Evolutionary conservation across 2,797 vertebrate species (phyloP).

Genomic region (Acanthornis magna): DNA sequence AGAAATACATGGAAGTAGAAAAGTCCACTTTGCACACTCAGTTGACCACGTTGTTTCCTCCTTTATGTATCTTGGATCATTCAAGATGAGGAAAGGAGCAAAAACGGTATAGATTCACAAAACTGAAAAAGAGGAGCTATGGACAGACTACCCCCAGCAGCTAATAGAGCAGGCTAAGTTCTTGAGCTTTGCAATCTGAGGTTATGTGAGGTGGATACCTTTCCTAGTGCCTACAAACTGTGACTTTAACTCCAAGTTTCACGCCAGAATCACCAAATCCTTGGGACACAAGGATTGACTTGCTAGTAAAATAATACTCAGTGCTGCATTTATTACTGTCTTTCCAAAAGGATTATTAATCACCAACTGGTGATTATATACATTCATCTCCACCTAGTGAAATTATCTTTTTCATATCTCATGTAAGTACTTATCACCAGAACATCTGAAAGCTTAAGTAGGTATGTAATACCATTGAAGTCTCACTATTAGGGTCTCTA

Average conservation of each 20-base stretch:
- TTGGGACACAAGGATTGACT: background rate
- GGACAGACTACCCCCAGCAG: background rate
- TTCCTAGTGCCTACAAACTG: background rate
- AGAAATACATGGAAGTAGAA: background rate
- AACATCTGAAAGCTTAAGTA: background rate
- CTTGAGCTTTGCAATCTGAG: background rate
- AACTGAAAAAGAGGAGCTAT: background rate
- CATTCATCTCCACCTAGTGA: background rate
- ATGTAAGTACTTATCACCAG: background rate
- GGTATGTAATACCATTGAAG: fast-evolving
- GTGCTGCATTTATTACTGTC: background rate
- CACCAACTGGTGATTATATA: background rate
- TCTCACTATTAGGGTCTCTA: background rate
- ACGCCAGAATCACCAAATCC: background rate
- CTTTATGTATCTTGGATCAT: background rate
- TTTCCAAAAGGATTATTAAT: background rate
- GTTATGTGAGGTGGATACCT: background rate
- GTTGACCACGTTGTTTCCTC: background rate
- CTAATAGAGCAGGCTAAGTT: background rate
- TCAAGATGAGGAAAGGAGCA: background rate
- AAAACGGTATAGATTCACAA: background rate
- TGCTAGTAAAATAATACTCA: background rate
- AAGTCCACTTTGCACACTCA: background rate
- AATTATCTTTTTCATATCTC: background rate
- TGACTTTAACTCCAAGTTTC: background rate